These are phyloP conservation scores for Mesocricetus auratus DNA, from an alignment of 2,113 vertebrate species.

Conservation along the genomic window DNA sequence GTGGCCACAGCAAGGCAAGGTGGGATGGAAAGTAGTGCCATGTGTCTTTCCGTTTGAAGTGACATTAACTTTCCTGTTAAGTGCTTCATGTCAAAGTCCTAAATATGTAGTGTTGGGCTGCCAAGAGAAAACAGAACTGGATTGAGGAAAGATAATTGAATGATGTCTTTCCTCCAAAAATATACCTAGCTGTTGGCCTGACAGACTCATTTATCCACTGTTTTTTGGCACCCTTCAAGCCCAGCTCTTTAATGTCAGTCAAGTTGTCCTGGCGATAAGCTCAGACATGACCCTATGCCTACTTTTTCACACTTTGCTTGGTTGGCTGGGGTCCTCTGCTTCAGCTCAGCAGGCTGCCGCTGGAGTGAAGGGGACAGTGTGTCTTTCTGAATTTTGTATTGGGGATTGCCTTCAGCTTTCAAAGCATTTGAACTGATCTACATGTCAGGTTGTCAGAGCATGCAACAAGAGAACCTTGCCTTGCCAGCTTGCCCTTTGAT, in stretches of 20 bases:
- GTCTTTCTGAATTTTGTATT: not conserved
- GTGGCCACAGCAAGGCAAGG: conserved; percentile 72
- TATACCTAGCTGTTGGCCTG: not conserved
- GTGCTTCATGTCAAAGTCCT: conserved; percentile 70
- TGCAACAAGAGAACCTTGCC: conserved; percentile 12
- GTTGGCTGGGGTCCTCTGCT: not conserved
- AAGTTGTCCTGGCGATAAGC: conserved; percentile 47
- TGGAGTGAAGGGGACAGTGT: not conserved
- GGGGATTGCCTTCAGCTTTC: conserved; percentile 4
- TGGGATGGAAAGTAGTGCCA: conserved; percentile 51
- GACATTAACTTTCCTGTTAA: conserved; percentile 71
- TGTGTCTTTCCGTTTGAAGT: conserved; percentile 78
- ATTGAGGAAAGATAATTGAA: conserved; percentile 46
- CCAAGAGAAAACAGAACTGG: not conserved
- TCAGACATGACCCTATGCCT: conserved; percentile 11
- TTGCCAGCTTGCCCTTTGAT: not conserved
- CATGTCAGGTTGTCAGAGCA: not conserved
- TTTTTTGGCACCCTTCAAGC: conserved; percentile 18
- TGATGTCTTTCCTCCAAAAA: conserved; percentile 46
- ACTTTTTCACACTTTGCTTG: not conserved
- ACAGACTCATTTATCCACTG: conserved; percentile 40
- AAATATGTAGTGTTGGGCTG: not conserved
- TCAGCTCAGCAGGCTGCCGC: not conserved
- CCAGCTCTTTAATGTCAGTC: conserved; percentile 42
- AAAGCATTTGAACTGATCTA: not conserved